Percentiles rank a stretch among this genome's conserved stretches.
phyloP scores from a whole-genome alignment of 2,113 vertebrate genomes.

The Vireo altiloquus region DNA sequence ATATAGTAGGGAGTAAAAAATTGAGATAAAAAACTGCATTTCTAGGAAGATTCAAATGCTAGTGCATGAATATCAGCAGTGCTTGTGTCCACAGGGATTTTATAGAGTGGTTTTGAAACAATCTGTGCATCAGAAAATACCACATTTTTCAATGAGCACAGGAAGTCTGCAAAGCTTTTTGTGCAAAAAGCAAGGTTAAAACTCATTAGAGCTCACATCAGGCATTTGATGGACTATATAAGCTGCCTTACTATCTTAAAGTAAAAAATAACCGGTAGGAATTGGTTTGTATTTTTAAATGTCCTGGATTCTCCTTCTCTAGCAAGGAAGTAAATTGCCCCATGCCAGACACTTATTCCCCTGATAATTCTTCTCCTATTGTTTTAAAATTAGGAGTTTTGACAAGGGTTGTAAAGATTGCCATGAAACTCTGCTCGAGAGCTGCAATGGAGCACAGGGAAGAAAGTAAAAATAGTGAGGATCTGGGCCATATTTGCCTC shows the following conservation, averaged over 20 bases:
- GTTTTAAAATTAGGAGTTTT: slow-evolving; percentile 26
- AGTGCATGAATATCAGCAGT: not conserved
- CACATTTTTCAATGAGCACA: slow-evolving; percentile 33
- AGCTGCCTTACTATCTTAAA: not conserved
- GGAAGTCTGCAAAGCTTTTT: slow-evolving; percentile 60
- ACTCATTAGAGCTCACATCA: slow-evolving; percentile 55
- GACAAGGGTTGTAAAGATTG: slow-evolving; percentile 4
- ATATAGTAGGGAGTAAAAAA: not conserved
- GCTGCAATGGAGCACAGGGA: not conserved
- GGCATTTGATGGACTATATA: slow-evolving; percentile 46
- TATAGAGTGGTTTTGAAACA: slow-evolving; percentile 39
- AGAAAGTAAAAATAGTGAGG: not conserved
- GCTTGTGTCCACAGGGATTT: slow-evolving; percentile 32
- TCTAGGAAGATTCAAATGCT: slow-evolving; percentile 10
- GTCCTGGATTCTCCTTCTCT: not conserved
- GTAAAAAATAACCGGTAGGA: slow-evolving; percentile 45
- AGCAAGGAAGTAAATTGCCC: not conserved
- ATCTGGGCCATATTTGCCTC: not conserved
- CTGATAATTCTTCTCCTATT: not conserved
- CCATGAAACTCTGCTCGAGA: not conserved
- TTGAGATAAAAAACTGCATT: not conserved
- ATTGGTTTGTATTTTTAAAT: slow-evolving; percentile 33
- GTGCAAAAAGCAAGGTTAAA: slow-evolving; percentile 52
- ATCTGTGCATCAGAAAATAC: slow-evolving; percentile 27
- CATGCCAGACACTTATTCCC: not conserved